These are phyloP conservation scores for human DNA, from an alignment of 2,113 vertebrate species.

Conservation along the genomic window DNA sequence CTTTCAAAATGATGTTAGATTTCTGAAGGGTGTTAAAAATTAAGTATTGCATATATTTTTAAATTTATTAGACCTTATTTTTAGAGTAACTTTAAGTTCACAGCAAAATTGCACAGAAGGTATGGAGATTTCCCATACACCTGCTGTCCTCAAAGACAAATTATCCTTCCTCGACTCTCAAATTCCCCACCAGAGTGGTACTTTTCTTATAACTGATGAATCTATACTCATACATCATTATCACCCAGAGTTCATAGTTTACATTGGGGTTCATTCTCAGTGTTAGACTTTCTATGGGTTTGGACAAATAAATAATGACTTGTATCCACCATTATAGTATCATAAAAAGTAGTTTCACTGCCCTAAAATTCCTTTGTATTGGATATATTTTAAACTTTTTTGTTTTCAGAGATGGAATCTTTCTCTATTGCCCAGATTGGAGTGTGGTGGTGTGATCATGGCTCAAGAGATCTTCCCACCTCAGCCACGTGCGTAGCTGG, in stretches of 20 bases:
- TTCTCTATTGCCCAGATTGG: too few relatives aligned
- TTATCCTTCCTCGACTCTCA: neutral
- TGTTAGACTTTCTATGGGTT: neutral
- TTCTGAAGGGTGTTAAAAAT: constrained; percentile 47
- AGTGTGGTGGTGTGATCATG: too few relatives aligned
- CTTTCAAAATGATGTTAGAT: constrained; percentile 24
- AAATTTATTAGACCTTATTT: neutral
- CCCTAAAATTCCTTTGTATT: neutral
- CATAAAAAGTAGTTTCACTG: neutral
- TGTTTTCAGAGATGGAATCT: too few relatives aligned
- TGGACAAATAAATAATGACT: neutral
- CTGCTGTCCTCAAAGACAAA: neutral
- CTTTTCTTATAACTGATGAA: neutral
- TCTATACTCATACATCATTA: too few relatives aligned
- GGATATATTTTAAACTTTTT: neutral
- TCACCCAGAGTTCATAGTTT: neutral
- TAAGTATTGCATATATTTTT: constrained; percentile 15
- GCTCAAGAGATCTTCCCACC: too few relatives aligned
- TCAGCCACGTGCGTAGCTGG: too few relatives aligned
- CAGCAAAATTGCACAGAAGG: neutral
- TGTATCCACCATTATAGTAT: neutral
- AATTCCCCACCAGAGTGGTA: neutral
- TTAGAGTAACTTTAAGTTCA: constrained; percentile 6
- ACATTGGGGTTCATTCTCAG: neutral
- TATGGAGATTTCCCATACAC: neutral